These are phyloP conservation scores for Haemorhous mexicanus DNA, from an alignment of 2,113 vertebrate genomes.

Conservation along the genomic window DNA sequence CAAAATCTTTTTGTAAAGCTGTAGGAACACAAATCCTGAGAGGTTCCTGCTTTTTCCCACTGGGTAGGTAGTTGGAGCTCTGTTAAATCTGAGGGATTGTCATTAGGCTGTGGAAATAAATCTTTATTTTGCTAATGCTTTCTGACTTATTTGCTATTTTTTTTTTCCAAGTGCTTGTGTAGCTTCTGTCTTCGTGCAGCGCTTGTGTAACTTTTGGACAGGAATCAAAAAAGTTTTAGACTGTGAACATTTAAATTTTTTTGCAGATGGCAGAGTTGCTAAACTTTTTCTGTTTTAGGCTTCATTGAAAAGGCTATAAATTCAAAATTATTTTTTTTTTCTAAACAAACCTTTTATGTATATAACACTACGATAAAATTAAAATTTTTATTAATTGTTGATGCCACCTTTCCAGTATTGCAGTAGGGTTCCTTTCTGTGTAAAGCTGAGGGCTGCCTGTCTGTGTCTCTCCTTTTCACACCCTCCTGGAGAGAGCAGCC, in stretches of 20 bases:
- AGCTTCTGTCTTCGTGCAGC: not conserved
- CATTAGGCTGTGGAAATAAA: not conserved
- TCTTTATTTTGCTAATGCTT: not conserved
- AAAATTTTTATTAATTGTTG: constrained; percentile 11
- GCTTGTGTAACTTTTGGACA: not conserved
- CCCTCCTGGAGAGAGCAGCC: constrained; percentile 76
- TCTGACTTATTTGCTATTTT: not conserved
- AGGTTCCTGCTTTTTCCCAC: not conserved
- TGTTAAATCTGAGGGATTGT: not conserved
- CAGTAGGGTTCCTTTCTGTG: not conserved
- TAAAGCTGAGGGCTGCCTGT: not conserved
- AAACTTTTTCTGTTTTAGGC: not conserved
- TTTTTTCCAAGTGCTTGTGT: not conserved
- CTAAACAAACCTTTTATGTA: too few relatives aligned
- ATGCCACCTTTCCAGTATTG: not conserved
- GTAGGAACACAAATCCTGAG: not conserved
- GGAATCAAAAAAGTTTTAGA: not conserved
- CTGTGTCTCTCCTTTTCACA: constrained; percentile 21
- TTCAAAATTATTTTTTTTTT: not conserved
- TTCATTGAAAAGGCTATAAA: not conserved
- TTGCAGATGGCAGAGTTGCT: not conserved
- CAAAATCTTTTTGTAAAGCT: not conserved
- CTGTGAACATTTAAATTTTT: not conserved
- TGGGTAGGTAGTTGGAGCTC: not conserved
- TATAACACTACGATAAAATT: not conserved